Evolutionary conservation across 2,113 vertebrate species (phyloP).

Genomic region (Anseranas semipalmata): DNA sequence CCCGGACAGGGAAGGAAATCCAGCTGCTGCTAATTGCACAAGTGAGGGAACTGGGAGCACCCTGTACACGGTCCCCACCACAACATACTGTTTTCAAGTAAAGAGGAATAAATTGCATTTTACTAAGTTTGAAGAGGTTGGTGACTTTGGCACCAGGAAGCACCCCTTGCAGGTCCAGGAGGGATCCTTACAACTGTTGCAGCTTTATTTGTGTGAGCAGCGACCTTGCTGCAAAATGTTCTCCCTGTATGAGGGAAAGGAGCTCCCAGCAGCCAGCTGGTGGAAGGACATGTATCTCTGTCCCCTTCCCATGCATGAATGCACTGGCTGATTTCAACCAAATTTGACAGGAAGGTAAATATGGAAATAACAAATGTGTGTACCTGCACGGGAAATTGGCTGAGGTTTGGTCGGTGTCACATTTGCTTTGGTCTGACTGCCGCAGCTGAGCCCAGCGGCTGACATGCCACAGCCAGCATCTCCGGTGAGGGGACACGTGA

Average conservation of each 20-base stretch:
- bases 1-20: not conserved
- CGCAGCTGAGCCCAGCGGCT: not conserved
- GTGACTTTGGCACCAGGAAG: not conserved
- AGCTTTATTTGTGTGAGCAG: not conserved
- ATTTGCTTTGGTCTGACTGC: not conserved
- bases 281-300: accelerated
- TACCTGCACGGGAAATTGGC: not conserved
- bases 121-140: not conserved
- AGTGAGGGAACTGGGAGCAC: not conserved
- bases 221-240: not conserved
- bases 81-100: not conserved
- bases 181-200: not conserved
- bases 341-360: not conserved
- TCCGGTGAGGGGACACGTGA: not conserved
- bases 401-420: not conserved
- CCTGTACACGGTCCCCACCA: too few relatives aligned
- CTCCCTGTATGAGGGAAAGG: not conserved
- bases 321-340: not conserved
- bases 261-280: not conserved
- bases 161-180: not conserved
- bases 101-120: not conserved
- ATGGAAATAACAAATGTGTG: not conserved
- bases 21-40: not conserved
- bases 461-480: not conserved
- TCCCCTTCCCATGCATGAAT: not conserved